Evolutionary conservation across 1,140 invertebrate species (phyloP).

Genomic region (Scylla paramamosain): DNA sequence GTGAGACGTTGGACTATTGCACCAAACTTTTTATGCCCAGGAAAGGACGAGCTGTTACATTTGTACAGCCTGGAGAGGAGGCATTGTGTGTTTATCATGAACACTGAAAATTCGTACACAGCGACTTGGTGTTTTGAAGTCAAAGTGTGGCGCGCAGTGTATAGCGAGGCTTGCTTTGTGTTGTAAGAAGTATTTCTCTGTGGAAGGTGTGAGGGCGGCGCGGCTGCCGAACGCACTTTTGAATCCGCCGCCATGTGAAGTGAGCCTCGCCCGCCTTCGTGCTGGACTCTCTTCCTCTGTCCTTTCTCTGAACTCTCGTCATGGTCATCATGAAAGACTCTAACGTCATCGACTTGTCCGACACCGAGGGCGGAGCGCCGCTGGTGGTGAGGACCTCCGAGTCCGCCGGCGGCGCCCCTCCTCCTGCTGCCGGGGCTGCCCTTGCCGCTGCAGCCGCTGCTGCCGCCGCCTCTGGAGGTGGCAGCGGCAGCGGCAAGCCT

Average conservation of each 20-base stretch:
- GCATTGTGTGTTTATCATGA: neutral
- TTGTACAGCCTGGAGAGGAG: neutral
- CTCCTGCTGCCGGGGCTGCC: conserved; percentile 35
- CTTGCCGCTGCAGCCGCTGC: conserved; percentile 31
- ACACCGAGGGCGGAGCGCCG: conserved; percentile 38
- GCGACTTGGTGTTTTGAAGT: neutral
- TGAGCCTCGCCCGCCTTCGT: conserved; percentile 21
- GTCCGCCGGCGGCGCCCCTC: conserved; percentile 45
- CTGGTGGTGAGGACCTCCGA: conserved; percentile 45
- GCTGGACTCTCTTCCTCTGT: neutral
- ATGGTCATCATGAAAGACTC: conserved; percentile 64
- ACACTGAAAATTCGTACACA: neutral
- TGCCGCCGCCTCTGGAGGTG: neutral
- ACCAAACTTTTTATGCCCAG: neutral
- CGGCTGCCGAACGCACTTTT: neutral
- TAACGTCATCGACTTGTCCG: conserved; percentile 50
- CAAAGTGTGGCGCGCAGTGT: neutral
- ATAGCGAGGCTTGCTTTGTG: neutral
- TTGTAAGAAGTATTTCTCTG: neutral
- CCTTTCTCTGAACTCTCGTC: neutral
- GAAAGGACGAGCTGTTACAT: neutral
- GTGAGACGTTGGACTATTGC: neutral
- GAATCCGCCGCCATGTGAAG: neutral
- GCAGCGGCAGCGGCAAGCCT: conserved; percentile 30
- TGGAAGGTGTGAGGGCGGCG: neutral